Base-by-base conservation (phyloP, 2,888 invertebrate genomes). In the Epistrophe eligans region DNA sequence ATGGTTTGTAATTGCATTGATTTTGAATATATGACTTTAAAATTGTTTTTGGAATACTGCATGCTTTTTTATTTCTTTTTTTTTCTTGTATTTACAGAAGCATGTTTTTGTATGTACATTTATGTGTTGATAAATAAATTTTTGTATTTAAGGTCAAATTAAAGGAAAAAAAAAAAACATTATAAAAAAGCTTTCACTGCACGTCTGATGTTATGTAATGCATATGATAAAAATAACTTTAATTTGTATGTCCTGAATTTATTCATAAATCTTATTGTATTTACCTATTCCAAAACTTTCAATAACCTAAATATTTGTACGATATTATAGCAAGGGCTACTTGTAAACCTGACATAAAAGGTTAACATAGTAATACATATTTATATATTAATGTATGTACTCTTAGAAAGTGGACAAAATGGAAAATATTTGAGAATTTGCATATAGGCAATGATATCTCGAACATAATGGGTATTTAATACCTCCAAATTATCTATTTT, bases 1-100 rank as follows among this genome's bases (percentile, higher is more conserved):
- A 80, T 80, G 60, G 11, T 32, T 77, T 80, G 73, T 45, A 77
- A 67, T 62, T 55, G 70, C 55, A 70, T 70, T 70, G 70, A 70
- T 70, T 70, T 55, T 24, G 52, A 50, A 35, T 32, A 48, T 66
- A 66, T 66, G 67, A 38, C 52, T 52, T 52, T 40, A 24, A 38
- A 40, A 40, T 70, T 52, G 32, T 52, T 67, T 67, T 24, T 35
- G 35, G 48, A 35, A 24, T 1, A 40, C 24, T 38, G 17, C 19
- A 24, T 40, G 17, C n/a, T 43, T 19, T 19, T 35, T n/a, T n/a
- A n/a, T n/a, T n/a, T n/a, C n/a, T n/a, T n/a, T n/a, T 58, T 35
- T 58, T 58, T 17, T 10, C 40, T 19, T 38, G 10, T 17, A 10
- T 17, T 38, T 58, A 17, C 28, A 19, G 13, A 66, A 66, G 66